Conservation (phyloP, 2,797 vertebrate genomes). For the Rhincodon typus region DNA sequence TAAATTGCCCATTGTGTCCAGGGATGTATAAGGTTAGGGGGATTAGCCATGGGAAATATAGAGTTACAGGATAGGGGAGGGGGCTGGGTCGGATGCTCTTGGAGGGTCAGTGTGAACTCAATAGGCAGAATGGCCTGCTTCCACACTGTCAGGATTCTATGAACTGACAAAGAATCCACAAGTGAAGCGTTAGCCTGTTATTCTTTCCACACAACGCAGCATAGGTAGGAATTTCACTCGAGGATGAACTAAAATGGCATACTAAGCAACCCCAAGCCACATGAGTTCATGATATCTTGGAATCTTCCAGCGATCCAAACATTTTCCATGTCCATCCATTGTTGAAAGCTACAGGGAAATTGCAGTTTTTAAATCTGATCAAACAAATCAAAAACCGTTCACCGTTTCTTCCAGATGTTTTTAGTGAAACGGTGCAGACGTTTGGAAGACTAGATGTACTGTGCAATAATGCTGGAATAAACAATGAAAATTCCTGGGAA, state of each 20-base stretch:
- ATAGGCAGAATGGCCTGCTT: too few relatives aligned
- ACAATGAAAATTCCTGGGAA: constrained; percentile 57
- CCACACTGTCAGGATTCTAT: too few relatives aligned
- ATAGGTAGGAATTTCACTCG: neutral
- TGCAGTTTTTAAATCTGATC: neutral
- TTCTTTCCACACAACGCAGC: neutral
- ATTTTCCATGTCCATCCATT: neutral
- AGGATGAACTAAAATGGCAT: too few relatives aligned
- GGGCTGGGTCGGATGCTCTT: too few relatives aligned
- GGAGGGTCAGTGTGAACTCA: too few relatives aligned
- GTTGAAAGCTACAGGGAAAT: neutral
- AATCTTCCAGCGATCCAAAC: neutral
- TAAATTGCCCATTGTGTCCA: too few relatives aligned
- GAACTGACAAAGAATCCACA: neutral
- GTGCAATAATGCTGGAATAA: constrained; percentile 65
- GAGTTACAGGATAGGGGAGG: too few relatives aligned
- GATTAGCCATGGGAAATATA: too few relatives aligned
- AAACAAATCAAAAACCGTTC: neutral
- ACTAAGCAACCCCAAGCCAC: neutral
- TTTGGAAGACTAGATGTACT: constrained; percentile 58
- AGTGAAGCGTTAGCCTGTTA: neutral
- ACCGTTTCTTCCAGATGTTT: constrained; percentile 48
- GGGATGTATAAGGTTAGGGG: too few relatives aligned
- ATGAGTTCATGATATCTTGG: neutral
- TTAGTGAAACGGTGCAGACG: constrained; percentile 49